Base-by-base conservation (phyloP, 30 jellyfish, hydroid and myxozoan genomes). In the Cassiopea xamachana region DNA sequence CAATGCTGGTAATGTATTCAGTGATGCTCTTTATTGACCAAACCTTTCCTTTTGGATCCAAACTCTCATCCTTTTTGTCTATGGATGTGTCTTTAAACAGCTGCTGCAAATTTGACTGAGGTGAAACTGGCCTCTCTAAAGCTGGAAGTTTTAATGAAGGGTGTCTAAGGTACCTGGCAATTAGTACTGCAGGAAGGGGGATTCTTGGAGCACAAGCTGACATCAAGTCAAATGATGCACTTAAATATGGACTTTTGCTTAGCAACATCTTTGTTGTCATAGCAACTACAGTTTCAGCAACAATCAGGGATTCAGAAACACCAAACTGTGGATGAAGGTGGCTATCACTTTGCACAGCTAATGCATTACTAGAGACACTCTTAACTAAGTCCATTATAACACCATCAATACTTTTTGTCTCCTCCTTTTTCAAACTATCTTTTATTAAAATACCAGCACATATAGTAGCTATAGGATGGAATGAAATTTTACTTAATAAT, bases 21-120 rank as follows among this genome's bases (percentile, higher is more conserved):
- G 96, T 92, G 46, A 96, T 87, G 76, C 95, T 89, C 83, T 92
- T 92, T 58, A 85, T 93, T 10, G 99, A 96, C 99, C 98, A 96
- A 14, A 97, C 98, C 85, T 87, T 92, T 44, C 98, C 99, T 60
- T 91, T 89, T 13, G 98, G 98, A 12, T 91, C 98, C 27, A 93
- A 90, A 43, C 70, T 83, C 46, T 92, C 96, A 69, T 83, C 97
- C 2, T 59, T 43, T 18, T 85, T 60, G 39, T 50, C 96, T 1
- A 19, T 14, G 27, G 80, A 18, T 76, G 62, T 69, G 46, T 88
- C 49, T 70, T 80, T 92, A 84, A 92, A 92, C 73, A 89, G 71
- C 75, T 85, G 93, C 79, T 72, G 92, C 70, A 96, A 60, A 72
- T 69, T 79, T 48, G 95, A 93, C 46, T 79, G 80, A 43, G 94